Percentiles rank a stretch among this genome's conserved stretches.
phyloP scores from a whole-genome alignment of 2,888 invertebrate species.

The Mesodorylaimus sp. region DNA sequence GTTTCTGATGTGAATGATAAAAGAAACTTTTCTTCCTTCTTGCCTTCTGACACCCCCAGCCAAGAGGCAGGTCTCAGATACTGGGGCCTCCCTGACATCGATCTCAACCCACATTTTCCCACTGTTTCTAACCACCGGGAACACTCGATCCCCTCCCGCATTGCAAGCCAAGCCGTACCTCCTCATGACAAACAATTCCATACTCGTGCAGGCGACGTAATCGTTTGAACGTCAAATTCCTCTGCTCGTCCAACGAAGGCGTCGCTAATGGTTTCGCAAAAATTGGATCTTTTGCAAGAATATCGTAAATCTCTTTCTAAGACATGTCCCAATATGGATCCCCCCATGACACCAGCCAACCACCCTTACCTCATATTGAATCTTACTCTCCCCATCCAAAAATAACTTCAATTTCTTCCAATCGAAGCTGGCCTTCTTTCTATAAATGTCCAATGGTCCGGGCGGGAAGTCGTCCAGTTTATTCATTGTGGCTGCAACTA shows the following conservation, averaged over 20 bases:
- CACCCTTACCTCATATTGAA: slow-evolving; percentile 53
- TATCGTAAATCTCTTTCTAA: slow-evolving; percentile 57
- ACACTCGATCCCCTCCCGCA: too few species aligned
- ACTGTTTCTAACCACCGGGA: too few species aligned
- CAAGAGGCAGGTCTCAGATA: too few species aligned
- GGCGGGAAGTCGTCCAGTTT: slow-evolving; percentile 31
- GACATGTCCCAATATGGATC: too few species aligned
- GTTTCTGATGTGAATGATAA: too few species aligned
- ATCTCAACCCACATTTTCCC: too few species aligned
- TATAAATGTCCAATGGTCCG: slow-evolving; percentile 58
- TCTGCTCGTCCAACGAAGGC: neutral
- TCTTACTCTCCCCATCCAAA: slow-evolving; percentile 54
- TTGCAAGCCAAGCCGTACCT: too few species aligned
- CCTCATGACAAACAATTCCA: neutral
- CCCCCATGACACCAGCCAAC: neutral
- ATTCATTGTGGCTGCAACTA: slow-evolving; percentile 9
- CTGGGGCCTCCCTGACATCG: too few species aligned
- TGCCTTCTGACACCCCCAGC: too few species aligned
- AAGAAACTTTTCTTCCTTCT: too few species aligned
- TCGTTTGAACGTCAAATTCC: neutral
- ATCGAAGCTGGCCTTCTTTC: slow-evolving; percentile 58
- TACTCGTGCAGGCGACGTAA: neutral
- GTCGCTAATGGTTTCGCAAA: slow-evolving; percentile 42
- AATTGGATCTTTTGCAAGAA: slow-evolving; percentile 56
- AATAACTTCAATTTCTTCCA: slow-evolving; percentile 65